Conservation (phyloP, 2,113 vertebrate species). For the Ophiodon elongatus region DNA sequence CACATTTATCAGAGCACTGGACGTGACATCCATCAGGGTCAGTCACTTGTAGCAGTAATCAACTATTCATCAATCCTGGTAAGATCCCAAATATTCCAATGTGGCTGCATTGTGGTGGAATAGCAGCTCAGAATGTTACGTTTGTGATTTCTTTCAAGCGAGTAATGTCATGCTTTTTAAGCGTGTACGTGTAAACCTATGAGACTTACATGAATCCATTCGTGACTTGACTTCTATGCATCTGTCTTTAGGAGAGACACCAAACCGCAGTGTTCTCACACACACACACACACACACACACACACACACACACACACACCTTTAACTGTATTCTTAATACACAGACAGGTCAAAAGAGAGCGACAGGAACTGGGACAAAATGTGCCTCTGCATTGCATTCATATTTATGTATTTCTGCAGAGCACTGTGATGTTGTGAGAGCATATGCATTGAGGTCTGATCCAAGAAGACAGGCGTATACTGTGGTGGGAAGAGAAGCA, state of each 20-base stretch:
- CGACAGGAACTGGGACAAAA: background rate
- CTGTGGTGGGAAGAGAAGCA: background rate
- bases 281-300: too few relatives aligned
- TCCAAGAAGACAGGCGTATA: background rate
- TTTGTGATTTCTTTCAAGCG: background rate
- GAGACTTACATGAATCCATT: slow-evolving; percentile 4
- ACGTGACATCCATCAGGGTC: slow-evolving; percentile 46
- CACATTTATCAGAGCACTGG: slow-evolving; percentile 67
- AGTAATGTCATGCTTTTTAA: background rate
- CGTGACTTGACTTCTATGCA: slow-evolving; percentile 46
- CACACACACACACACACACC: too few relatives aligned
- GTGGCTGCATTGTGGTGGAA: background rate
- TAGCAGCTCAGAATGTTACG: background rate
- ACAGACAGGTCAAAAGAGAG: too few relatives aligned
- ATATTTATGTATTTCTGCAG: background rate
- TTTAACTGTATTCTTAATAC: background rate
- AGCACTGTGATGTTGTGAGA: background rate
- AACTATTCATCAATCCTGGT: slow-evolving; percentile 56
- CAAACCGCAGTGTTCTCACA: background rate
- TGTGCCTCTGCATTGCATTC: background rate
- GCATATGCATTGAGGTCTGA: background rate
- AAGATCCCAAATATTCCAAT: slow-evolving; percentile 24
- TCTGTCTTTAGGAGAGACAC: slow-evolving; percentile 16
- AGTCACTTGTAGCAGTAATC: slow-evolving; percentile 41
- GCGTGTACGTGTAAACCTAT: background rate